A percentile compares a stretch with the other conserved stretches of the same genome.
phyloP scores from a whole-genome alignment of 2,797 vertebrate species.

The Arnoldichthys spilopterus region DNA sequence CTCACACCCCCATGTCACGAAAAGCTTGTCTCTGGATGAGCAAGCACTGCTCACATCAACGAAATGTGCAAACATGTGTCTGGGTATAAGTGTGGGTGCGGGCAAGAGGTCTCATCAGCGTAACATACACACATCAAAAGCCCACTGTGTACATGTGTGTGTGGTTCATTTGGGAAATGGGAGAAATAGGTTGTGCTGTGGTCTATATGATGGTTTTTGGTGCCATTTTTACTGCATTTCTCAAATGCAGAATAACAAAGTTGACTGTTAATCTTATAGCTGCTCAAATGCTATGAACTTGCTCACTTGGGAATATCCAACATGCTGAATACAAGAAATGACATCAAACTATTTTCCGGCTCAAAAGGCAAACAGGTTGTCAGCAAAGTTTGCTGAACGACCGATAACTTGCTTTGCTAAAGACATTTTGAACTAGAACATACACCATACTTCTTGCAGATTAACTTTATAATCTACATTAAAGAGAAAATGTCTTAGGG shows the following conservation, averaged over 20 bases:
- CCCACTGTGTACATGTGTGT: constrained; percentile 25
- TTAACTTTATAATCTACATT: background rate
- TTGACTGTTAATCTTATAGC: background rate
- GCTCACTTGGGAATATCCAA: constrained; percentile 7
- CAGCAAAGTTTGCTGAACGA: background rate
- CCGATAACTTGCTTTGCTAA: background rate
- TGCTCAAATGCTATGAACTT: background rate
- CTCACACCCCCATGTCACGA: constrained; percentile 69
- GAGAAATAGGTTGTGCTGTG: constrained; percentile 43
- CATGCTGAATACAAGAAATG: constrained; percentile 12
- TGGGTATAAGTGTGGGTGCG: constrained; percentile 36
- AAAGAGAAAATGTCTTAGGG: background rate
- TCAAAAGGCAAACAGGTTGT: background rate
- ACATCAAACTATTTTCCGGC: background rate
- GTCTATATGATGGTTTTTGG: constrained; percentile 42
- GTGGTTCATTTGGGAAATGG: constrained; percentile 34
- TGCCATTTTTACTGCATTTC: constrained; percentile 32
- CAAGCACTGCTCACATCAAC: constrained; percentile 37
- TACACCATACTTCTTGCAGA: background rate
- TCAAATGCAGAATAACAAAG: background rate
- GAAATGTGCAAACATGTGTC: constrained; percentile 26
- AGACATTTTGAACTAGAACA: background rate
- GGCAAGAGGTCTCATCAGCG: constrained; percentile 34
- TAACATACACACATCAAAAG: constrained; percentile 55
- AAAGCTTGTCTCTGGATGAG: constrained; percentile 75